phyloP scores from a whole-genome alignment of 2,113 vertebrate species.

The Brachyistius frenatus region DNA sequence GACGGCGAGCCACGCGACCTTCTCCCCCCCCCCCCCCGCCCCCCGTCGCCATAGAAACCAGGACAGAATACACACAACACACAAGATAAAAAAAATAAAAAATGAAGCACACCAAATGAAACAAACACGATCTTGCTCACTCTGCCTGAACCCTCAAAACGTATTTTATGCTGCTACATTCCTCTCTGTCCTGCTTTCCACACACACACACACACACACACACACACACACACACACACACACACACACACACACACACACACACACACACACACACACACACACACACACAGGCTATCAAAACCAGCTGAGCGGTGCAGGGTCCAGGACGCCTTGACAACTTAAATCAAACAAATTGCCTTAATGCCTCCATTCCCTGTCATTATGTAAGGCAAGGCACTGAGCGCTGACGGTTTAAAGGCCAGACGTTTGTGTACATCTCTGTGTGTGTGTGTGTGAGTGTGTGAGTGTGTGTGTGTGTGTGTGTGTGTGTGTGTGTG shows the following conservation, averaged over 20 bases:
- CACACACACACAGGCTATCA: conserved; percentile 56
- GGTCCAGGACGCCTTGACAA: conserved; percentile 78
- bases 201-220: conserved; percentile 22
- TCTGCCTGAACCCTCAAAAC: conserved; percentile 29
- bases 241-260: conserved; percentile 10
- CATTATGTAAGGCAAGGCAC: conserved; percentile 79
- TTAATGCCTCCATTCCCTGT: conserved; percentile 84
- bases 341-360: conserved; percentile 85
- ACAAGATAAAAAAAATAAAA: neutral
- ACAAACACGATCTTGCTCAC: conserved; percentile 5
- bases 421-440: conserved; percentile 59
- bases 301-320: conserved; percentile 79
- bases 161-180: conserved; percentile 40
- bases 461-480: conserved; percentile 31
- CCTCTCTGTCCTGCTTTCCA: conserved; percentile 30
- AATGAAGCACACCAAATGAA: neutral
- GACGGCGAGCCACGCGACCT: no score
- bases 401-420: conserved; percentile 78
- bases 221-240: conserved; percentile 27
- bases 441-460: conserved; percentile 18
- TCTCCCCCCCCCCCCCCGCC: no score
- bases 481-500: conserved; percentile 9
- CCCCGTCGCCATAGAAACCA: neutral
- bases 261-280: conserved; percentile 28
- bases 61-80: neutral